Percentiles rank a stretch among this genome's conserved stretches.
phyloP scores from a whole-genome alignment of 2,113 vertebrate genomes.

The mouse (Mus musculus) region GRCm39 chr4:140402501-140403000 shows the following conservation, averaged over 20 bases:
- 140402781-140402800: too few relatives aligned
- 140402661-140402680: not conserved
- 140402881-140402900: not conserved
- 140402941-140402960: not conserved
- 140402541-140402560: not conserved
- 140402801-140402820: not conserved
- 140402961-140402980: not conserved
- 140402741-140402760: too few relatives aligned
- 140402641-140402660: not conserved
- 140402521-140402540: not conserved
- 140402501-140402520: not conserved
- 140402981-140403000: not conserved
- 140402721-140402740: too few relatives aligned
- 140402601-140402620: not conserved
- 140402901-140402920: not conserved
- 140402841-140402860: not conserved
- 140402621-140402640: too few relatives aligned
- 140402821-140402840: not conserved
- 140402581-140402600: not conserved
- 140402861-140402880: not conserved
- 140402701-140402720: too few relatives aligned
- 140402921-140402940: not conserved
- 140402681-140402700: not conserved
- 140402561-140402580: not conserved
- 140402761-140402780: too few relatives aligned